Evolutionary conservation across 1,140 invertebrate genomes (phyloP), one percentile per base, ranked within the genome.

Genomic region (Chymomyza costata): DNA sequence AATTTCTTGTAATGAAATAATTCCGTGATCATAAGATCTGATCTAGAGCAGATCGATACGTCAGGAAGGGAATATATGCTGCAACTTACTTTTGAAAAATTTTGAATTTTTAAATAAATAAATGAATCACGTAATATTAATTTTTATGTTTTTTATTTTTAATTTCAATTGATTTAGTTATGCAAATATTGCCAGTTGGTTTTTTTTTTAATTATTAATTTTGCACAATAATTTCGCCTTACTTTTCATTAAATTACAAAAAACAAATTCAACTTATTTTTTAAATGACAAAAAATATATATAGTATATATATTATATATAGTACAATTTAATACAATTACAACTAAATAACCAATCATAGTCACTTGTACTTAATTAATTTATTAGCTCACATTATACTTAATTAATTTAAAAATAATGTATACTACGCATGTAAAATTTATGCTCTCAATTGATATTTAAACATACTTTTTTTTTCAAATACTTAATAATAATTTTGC

Each of bases 301-400:
- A n/a, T n/a, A n/a, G n/a, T n/a, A n/a, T n/a, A n/a, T n/a, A n/a
- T n/a, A n/a, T n/a, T n/a, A 68, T 68, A 53, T 69, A 73, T 71
- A 58, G 30, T 76, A 74, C 71, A 76, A 50, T 52, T 40, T 45
- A 65, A 65, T 74, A 69, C 38, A 74, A 65, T 74, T 76, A 74
- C 71, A 74, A 74, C 65, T 78, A 74, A 76, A 78, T 74, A 74
- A 78, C 71, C 65, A 68, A n/a, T n/a, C n/a, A n/a, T n/a, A n/a
- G n/a, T n/a, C n/a, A n/a, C n/a, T n/a, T n/a, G n/a, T n/a, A n/a
- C n/a, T n/a, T n/a, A n/a, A n/a, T n/a, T n/a, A n/a, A n/a, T n/a
- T n/a, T n/a, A n/a, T n/a, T n/a, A n/a, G n/a, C n/a, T n/a, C n/a
- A n/a, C n/a, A n/a, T n/a, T n/a, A n/a, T n/a, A n/a, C n/a, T n/a